Base-by-base conservation (phyloP, 2,888 invertebrate genomes). In the Parelbella ahira region DNA sequence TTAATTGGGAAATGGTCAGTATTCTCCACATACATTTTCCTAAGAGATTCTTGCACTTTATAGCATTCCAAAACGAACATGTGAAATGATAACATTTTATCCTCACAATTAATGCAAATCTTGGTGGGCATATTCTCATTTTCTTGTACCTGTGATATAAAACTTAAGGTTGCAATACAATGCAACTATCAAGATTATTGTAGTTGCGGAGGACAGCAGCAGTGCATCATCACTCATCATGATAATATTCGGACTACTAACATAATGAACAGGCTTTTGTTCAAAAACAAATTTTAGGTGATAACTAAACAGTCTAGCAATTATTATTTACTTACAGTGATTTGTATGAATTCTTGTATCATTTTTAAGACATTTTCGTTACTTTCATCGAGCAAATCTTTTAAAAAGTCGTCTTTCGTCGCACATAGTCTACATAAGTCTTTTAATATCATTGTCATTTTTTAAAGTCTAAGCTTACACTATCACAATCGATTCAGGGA, bases 371-470 rank as follows among this genome's bases (percentile, higher is more conserved):
- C 51, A 64, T 68, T 72, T 60, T 70, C 73, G 52, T 81, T 84
- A 45, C 51, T 70, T 57, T 69, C 71, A 45, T 82, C 77, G 29
- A 79, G 53, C 42, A 87, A 62, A 65, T 86, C 83, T 56, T 86
- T 87, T 28, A 67, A 69, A 62, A 76, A 69, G 36, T 74, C 73
- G 43, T 81, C 69, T 57, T 73, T 74, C 57, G 67, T 76, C 34
- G 73, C 83, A 71, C 87, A 87, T 41, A 87, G 51, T 66, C 87
- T 73, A 66, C 87, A 87, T 53, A 84, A 58, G 45, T 80, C 72
- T 54, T 70, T 75, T 10, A 76, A 38, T 43, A 52, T 44, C 42
- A 50, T 45, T 37, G 49, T 48, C 48, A 53, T 56, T 44, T 49
- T 50, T 18, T 28, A 19, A 5, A 5, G 13, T 12, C 9, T 9